Evolutionary conservation across 2,113 vertebrate genomes (phyloP).

Genomic region (Chitala chitala): DNA sequence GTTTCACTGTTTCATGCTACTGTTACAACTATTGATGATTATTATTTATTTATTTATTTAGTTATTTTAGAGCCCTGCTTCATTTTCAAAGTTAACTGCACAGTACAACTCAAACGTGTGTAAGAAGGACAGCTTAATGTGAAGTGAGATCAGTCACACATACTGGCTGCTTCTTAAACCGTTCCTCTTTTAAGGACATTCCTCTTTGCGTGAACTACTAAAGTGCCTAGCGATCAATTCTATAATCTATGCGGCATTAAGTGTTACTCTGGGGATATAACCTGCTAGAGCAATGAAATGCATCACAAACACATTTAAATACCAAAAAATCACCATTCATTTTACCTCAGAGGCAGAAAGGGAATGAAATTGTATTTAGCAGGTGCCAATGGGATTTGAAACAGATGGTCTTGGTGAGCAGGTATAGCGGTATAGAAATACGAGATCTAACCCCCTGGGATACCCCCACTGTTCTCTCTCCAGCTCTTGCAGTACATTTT

Average conservation of each 20-base stretch:
- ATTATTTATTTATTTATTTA: not conserved
- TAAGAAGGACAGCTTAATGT: conserved; percentile 29
- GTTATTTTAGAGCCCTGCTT: not conserved
- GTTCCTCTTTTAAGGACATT: conserved; percentile 7
- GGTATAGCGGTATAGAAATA: conserved; percentile 59
- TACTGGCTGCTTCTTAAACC: not conserved
- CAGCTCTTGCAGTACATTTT: conserved; percentile 56
- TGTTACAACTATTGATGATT: no score
- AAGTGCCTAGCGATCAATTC: not conserved
- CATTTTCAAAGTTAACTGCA: not conserved
- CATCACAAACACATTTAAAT: conserved; percentile 67
- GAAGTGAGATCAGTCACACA: conserved; percentile 8
- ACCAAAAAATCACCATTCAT: conserved; percentile 64
- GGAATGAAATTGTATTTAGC: conserved; percentile 57
- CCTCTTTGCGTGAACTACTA: conserved; percentile 10
- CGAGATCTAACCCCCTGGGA: conserved; percentile 49
- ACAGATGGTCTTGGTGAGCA: conserved; percentile 64
- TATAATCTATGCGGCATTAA: conserved; percentile 37
- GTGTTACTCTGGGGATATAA: conserved; percentile 62
- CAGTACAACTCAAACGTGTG: conserved; percentile 25
- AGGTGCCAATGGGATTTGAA: conserved; percentile 64
- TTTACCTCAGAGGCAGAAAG: conserved; percentile 50
- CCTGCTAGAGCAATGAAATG: conserved; percentile 62
- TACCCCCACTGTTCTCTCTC: conserved; percentile 49
- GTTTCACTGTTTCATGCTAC: no score